A percentile compares a stretch with the other conserved stretches of the same genome.
Evolutionary conservation across 2,888 invertebrate species (phyloP).

Genomic region (Norana najaformis): DNA sequence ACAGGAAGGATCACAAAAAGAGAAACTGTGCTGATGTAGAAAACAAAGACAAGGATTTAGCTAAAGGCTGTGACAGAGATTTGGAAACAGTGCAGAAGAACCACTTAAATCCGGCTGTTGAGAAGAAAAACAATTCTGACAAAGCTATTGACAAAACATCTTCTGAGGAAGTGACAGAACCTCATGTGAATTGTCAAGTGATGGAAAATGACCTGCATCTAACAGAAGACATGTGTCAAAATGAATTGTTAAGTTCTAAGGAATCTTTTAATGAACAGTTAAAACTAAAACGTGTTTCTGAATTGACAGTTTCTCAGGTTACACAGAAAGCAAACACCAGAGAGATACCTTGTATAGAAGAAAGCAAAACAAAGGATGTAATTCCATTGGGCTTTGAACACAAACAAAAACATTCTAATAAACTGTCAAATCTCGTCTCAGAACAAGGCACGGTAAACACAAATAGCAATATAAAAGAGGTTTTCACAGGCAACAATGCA

Average conservation of each 20-base stretch:
- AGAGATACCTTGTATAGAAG: not conserved
- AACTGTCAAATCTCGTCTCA: not conserved
- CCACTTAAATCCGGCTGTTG: not conserved
- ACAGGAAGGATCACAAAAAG: not conserved
- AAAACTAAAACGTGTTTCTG: not conserved
- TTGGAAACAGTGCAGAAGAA: not conserved
- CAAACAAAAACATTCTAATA: not conserved
- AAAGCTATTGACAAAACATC: not conserved
- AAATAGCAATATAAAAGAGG: not conserved
- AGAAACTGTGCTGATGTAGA: not conserved
- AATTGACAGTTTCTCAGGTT: not conserved
- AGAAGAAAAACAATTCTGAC: not conserved
- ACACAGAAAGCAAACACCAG: not conserved
- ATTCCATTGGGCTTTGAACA: not conserved
- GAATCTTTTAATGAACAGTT: not conserved
- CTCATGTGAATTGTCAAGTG: not conserved
- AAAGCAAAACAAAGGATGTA: not conserved
- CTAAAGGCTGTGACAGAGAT: not conserved
- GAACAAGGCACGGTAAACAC: not conserved
- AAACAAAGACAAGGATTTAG: not conserved
- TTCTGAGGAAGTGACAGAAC: not conserved
- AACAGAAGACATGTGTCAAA: not conserved
- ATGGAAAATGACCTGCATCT: not conserved
- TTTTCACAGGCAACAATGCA: not conserved
- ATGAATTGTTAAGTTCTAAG: not conserved